These are phyloP conservation scores for Galaxias olidus DNA, from an alignment of 2,797 vertebrate genomes.

Conservation along the genomic window DNA sequence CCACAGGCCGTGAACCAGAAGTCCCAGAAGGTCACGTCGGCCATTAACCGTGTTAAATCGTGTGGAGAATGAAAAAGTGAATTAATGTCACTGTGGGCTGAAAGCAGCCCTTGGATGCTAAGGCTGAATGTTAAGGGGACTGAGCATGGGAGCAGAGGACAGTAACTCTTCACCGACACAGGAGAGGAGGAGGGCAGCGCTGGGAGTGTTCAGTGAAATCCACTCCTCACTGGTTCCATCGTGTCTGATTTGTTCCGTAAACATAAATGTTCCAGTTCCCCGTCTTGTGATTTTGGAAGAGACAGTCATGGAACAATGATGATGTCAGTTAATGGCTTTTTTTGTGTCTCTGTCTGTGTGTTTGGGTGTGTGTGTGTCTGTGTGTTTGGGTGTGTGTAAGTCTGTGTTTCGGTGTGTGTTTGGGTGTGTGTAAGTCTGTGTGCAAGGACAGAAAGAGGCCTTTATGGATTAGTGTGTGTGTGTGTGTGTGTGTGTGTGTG, in stretches of 20 bases:
- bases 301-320: neutral
- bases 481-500: neutral
- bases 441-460: too few relatives aligned
- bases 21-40: neutral
- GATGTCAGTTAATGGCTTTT: neutral
- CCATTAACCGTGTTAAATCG: neutral
- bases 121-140: neutral
- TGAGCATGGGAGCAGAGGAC: neutral
- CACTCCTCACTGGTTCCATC: neutral
- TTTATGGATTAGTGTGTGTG: neutral
- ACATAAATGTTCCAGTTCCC: neutral
- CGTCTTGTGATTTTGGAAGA: neutral
- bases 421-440: neutral
- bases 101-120: neutral
- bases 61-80: slow-evolving; percentile 8
- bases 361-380: neutral
- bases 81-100: neutral
- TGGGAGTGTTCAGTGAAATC: neutral
- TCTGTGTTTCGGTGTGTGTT: neutral
- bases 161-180: neutral
- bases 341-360: neutral
- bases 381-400: neutral
- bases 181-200: too few relatives aligned
- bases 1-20: neutral
- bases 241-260: neutral